Base-by-base conservation (phyloP, 2,888 invertebrate species). In the Hydropsyche betteni region DNA sequence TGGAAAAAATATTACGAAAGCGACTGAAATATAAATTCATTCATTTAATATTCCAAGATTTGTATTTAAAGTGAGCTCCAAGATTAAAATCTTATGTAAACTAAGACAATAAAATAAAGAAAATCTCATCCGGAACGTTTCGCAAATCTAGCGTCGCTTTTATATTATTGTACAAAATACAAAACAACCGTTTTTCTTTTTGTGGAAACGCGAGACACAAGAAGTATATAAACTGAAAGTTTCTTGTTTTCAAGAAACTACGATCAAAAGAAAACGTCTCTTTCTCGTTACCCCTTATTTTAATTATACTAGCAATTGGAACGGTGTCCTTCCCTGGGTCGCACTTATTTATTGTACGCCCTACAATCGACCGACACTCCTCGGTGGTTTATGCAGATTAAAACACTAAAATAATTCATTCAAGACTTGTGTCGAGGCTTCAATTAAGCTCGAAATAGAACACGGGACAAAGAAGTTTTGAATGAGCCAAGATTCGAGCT, bases 61-160 rank as follows among this genome's bases (percentile, higher is more conserved):
- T 44, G 44, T 44, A 44, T 44, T 44, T 44, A 44, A 44, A 44
- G 44, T 10, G 44, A n/a, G 4, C 58, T 14, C 8, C 16, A 16
- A 58, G 58, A 58, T 58, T 58, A 58, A 58, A 58, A 58, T 58
- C 58, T 58, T 58, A 58, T 58, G 58, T 58, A 58, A 58, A 58
- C 58, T 58, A 58, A 16, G 58, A 58, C 58, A 58, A 58, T 58
- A 58, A 58, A 58, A 58, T 16, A 44, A 44, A 44, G 58, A 58
- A 24, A 58, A 14, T 58, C 58, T 58, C 58, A 24, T 58, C 58
- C 58, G 58, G 58, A 14, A 58, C 58, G 58, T 58, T 58, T 58
- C 58, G 58, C 16, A 24, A 58, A 14, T 58, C 16, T 24, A 14
- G 16, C 24, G 58, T 58, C 14, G 58, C 58, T 14, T 8, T 58